Conservation (phyloP, 2,888 invertebrate species). For the Electrophaes corylata region DNA sequence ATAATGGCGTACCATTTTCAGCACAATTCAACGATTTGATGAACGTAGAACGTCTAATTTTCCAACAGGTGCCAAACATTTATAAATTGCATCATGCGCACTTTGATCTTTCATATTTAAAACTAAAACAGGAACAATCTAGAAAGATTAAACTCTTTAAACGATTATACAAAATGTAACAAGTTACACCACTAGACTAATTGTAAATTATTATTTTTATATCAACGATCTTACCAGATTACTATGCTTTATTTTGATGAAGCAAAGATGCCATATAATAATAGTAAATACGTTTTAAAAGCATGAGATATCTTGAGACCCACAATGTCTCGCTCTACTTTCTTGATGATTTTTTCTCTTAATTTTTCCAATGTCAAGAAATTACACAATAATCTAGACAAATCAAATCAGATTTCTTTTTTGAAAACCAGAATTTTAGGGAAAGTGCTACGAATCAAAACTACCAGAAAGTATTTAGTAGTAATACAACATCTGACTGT, state of each 20-base stretch:
- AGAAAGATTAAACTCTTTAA: slow-evolving; percentile 49
- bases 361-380: not conserved
- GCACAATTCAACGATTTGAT: not conserved
- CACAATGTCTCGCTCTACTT: not conserved
- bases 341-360: not conserved
- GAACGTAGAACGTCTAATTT: slow-evolving; percentile 1
- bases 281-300: slow-evolving; percentile 1
- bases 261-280: slow-evolving; percentile 14
- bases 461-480: too few relatives aligned
- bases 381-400: too few relatives aligned
- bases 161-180: slow-evolving; percentile 57
- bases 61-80: slow-evolving; percentile 14
- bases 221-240: slow-evolving; percentile 15
- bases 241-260: slow-evolving; percentile 1
- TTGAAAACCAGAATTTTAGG: too few relatives aligned
- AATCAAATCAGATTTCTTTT: too few relatives aligned
- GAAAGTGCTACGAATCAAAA: too few relatives aligned
- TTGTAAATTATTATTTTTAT: slow-evolving; percentile 29
- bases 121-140: slow-evolving; percentile 68
- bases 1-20: not conserved
- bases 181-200: slow-evolving; percentile 47
- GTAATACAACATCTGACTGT: too few relatives aligned
- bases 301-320: slow-evolving; percentile 1
- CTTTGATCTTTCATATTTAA: slow-evolving; percentile 40
- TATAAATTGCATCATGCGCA: slow-evolving; percentile 13